A percentile compares a stretch with the other conserved stretches of the same genome.
Evolutionary conservation across 2,797 vertebrate species (phyloP).

Genomic region (Pangasius djambal): DNA sequence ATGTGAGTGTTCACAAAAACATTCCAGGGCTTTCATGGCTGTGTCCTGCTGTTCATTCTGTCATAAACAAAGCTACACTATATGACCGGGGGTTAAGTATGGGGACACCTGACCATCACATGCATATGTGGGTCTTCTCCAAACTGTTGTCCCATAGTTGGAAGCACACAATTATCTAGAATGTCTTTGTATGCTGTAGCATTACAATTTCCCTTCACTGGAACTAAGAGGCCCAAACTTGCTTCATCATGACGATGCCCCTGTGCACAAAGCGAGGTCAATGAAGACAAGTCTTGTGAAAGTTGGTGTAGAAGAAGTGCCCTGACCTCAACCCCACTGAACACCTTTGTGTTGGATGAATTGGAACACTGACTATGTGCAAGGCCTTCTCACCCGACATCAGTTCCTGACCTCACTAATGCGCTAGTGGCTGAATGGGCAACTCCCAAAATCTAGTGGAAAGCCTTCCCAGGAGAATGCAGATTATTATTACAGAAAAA

Average conservation of each 20-base stretch:
- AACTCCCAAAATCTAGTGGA: background rate
- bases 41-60: conserved; percentile 81
- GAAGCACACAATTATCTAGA: background rate
- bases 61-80: conserved; percentile 41
- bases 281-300: background rate
- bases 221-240: background rate
- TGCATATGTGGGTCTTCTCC: background rate
- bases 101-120: background rate
- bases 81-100: background rate
- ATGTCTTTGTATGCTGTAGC: background rate
- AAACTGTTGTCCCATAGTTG: background rate
- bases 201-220: background rate
- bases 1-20: conserved; percentile 79
- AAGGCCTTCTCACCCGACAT: background rate
- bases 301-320: background rate
- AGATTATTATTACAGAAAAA: background rate
- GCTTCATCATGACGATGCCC: background rate
- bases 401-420: background rate
- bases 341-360: background rate
- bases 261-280: background rate
- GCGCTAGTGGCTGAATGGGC: background rate
- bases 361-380: background rate
- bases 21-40: conserved; percentile 84
- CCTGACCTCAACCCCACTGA: background rate
- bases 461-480: background rate